Evolutionary conservation across 2,888 invertebrate species (phyloP).

Genomic region (Hypomecis atomaria): DNA sequence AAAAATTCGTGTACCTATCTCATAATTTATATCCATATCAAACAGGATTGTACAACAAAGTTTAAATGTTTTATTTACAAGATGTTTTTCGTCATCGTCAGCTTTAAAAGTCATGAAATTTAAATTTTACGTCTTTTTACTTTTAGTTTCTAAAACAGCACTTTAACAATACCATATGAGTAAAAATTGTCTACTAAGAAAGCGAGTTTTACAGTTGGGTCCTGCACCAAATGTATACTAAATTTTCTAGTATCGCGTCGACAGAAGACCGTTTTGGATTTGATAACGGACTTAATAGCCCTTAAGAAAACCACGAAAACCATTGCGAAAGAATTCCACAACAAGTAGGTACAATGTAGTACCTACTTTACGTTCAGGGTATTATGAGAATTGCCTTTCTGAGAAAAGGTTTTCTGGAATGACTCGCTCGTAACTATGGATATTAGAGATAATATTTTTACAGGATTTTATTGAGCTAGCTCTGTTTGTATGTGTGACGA

Average conservation of each 20-base stretch:
- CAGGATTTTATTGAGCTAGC: neutral
- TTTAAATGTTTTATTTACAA: no score
- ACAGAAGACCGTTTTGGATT: constrained; percentile 13
- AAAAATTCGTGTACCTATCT: no score
- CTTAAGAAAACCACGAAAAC: constrained; percentile 5
- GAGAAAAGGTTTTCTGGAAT: constrained; percentile 2
- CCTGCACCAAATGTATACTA: constrained; percentile 7
- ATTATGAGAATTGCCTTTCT: constrained; percentile 3
- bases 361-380: constrained; percentile 3
- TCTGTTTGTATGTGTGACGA: no score
- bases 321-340: constrained; percentile 1
- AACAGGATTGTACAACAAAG: no score
- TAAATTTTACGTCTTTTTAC: neutral
- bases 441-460: neutral
- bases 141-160: neutral
- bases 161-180: neutral
- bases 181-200: neutral
- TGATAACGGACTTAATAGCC: constrained; percentile 18
- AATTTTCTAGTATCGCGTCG: constrained; percentile 15
- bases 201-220: neutral
- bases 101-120: no score
- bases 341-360: constrained; percentile 3
- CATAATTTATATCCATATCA: no score
- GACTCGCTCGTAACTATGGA: neutral
- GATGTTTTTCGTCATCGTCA: no score